These are phyloP conservation scores for Apis laboriosa DNA, from an alignment of 1,140 invertebrate genomes.

Conservation along the genomic window DNA sequence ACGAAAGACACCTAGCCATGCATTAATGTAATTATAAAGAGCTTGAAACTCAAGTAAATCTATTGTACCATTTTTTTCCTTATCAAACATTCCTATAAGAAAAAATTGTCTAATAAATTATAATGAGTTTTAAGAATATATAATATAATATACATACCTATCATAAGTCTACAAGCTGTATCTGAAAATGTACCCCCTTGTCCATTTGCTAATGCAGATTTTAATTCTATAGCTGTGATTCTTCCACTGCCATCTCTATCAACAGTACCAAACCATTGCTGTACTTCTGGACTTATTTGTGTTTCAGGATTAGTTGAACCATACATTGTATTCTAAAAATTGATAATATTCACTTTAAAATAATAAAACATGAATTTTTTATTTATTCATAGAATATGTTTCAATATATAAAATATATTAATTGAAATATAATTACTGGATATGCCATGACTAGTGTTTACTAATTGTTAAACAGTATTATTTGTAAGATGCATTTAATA, in stretches of 20 bases:
- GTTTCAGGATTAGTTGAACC: constrained; percentile 28
- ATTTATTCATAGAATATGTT: background rate
- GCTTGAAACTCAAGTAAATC: constrained; percentile 93
- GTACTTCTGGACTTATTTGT: constrained; percentile 84
- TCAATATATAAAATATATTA: background rate
- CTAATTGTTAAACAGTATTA: background rate
- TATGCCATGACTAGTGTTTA: constrained; percentile 45
- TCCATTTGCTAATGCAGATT: constrained; percentile 91
- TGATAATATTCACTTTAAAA: background rate
- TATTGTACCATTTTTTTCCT: constrained; percentile 92
- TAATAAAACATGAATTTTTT: background rate
- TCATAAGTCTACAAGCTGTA: constrained; percentile 93
- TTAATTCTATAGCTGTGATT: constrained; percentile 90
- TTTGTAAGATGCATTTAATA: background rate
- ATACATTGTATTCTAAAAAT: constrained; percentile 44
- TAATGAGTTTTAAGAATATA: constrained; percentile 62
- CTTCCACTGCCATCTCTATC: constrained; percentile 91
- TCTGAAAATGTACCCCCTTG: constrained; percentile 93
- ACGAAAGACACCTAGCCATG: constrained; percentile 92
- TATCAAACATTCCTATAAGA: constrained; percentile 91
- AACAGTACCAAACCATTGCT: constrained; percentile 91
- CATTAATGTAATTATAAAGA: constrained; percentile 93
- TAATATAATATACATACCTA: constrained; percentile 82
- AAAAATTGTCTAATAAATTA: constrained; percentile 5
- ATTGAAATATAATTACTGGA: constrained; percentile 50